These are phyloP conservation scores for Thera britannica DNA, from an alignment of 2,888 invertebrate genomes.

Conservation along the genomic window DNA sequence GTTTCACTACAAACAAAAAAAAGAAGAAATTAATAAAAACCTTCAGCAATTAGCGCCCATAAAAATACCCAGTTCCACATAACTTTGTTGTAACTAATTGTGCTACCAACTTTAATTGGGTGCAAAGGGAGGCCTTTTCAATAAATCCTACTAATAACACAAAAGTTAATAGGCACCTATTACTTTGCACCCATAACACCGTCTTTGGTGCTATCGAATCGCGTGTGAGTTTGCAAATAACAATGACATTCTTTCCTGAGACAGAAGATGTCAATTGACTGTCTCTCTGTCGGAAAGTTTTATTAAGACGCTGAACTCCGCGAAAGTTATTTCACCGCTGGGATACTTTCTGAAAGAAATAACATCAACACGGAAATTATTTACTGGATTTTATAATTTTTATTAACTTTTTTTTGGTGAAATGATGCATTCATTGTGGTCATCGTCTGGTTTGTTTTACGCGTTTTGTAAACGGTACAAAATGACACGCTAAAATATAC, in stretches of 20 bases:
- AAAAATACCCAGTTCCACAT: conserved; percentile 19
- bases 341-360: no score
- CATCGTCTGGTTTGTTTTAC: no score
- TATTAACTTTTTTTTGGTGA: no score
- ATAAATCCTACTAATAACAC: conserved; percentile 54
- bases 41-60: not conserved
- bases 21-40: not conserved
- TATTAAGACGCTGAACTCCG: no score
- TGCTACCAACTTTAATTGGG: conserved; percentile 29
- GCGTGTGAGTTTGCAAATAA: not conserved
- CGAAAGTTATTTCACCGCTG: no score
- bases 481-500: no score
- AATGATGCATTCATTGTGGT: no score
- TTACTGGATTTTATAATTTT: no score
- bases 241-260: not conserved
- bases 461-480: no score
- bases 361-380: no score
- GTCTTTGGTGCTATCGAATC: not conserved
- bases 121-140: conserved; percentile 44
- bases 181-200: conserved; percentile 42
- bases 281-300: no score
- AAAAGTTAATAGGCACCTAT: conserved; percentile 43
- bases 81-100: conserved; percentile 28
- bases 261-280: no score
- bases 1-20: not conserved